Conservation (phyloP, 2,888 invertebrate species). For the Pseudanteris insignis region DNA sequence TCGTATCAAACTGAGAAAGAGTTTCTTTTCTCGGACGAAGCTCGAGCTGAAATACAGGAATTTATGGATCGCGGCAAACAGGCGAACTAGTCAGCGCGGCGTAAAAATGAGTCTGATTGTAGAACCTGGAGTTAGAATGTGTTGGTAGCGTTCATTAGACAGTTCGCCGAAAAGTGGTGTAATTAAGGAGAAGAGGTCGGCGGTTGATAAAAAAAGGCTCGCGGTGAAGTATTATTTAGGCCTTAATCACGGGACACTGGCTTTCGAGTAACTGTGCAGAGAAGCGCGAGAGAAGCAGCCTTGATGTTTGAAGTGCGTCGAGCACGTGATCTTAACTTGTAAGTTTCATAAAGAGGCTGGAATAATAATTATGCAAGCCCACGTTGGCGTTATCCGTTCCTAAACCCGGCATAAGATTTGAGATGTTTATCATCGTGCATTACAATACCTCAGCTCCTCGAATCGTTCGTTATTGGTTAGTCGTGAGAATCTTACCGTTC, state of each 20-base stretch:
- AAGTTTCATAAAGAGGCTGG: slow-evolving; percentile 37
- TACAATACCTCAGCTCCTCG: not conserved
- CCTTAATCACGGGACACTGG: slow-evolving; percentile 42
- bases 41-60: not conserved
- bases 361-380: slow-evolving; percentile 39
- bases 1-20: no score
- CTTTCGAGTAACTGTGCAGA: slow-evolving; percentile 30
- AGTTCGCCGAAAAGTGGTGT: slow-evolving; percentile 38
- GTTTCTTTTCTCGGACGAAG: no score
- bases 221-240: slow-evolving; percentile 42
- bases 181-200: slow-evolving; percentile 40
- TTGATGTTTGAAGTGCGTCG: slow-evolving; percentile 42
- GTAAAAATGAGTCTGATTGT: slow-evolving; percentile 29
- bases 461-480: slow-evolving; percentile 8
- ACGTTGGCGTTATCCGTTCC: slow-evolving; percentile 21
- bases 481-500: no score
- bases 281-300: slow-evolving; percentile 34
- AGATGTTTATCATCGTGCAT: slow-evolving; percentile 22
- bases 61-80: slow-evolving; percentile 1
- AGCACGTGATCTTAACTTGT: slow-evolving; percentile 44
- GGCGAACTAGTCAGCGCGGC: not conserved
- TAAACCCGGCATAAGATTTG: slow-evolving; percentile 25
- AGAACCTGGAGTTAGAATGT: slow-evolving; percentile 21
- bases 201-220: slow-evolving; percentile 31
- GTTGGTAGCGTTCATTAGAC: slow-evolving; percentile 34